Base-by-base conservation (phyloP, 1,140 invertebrate species). In the Drosophila eugracilis region DNA sequence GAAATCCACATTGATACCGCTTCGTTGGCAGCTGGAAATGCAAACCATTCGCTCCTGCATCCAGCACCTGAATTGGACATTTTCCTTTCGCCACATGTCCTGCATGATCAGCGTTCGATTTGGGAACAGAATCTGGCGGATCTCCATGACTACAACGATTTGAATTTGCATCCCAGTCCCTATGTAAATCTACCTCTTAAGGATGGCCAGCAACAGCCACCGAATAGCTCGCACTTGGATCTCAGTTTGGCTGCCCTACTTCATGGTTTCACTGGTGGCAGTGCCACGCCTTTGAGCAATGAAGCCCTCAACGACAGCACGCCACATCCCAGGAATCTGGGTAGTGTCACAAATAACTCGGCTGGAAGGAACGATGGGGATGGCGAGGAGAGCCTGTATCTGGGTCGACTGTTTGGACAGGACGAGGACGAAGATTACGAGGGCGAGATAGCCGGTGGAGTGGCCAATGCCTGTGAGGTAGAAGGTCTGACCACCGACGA, bases 101-200 rank as follows among this genome's bases (percentile, higher is more conserved):
- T 85, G 52, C 78, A 79, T 22, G 91, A 91, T 50, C 70, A 84
- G 34, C 78, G 75, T 28, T 91, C 91, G n/a, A 78, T 91, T 7
- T 85, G 79, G 79, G 91, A 91, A 48, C 91, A 91, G 36, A 91
- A 91, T 44, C 52, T 91, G 7, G 91, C 91, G 2, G 91, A 91
- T 83, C 50, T 91, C 24, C 70, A 77, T 24, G 91, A 91, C 39
- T 91, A 83, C 50, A 90, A 90, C 10, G 91, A 91, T 57, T 45
- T 89, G 17, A 73, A 84, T 1, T 65, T 86, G 2, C 65, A 77
- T 7, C 37, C 73, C 50, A 89, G 67, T 69, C 86, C 78, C 4
- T 91, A 91, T 53, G 86, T 75, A 9, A 75, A 88, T 59, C 55
- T 91, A 39, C 91, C 91, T 5, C 66, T 90, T 5, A 91, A 91